Conservation (phyloP, 53 echinoderm and acorn worm genomes). For the Stichopus horrens region DNA sequence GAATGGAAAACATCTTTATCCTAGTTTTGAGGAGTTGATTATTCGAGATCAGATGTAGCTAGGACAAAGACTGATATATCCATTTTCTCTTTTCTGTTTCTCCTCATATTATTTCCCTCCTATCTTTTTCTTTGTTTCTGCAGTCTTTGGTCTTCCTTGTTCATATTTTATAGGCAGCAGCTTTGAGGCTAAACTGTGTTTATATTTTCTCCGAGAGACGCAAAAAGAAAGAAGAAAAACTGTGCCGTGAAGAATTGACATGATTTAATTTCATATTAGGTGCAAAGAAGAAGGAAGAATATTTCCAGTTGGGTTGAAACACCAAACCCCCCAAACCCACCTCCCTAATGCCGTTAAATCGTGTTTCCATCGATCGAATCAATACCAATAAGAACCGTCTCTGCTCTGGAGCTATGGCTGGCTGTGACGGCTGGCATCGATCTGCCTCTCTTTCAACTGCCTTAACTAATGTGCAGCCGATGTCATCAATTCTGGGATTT, state of each 20-base stretch:
- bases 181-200: background rate
- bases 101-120: no score
- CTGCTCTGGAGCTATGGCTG: background rate
- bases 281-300: slow-evolving; percentile 4
- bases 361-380: slow-evolving; percentile 30
- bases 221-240: background rate
- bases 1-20: no score
- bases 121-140: no score
- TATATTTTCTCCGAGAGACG: background rate
- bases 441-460: slow-evolving; percentile 15
- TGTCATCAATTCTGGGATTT: background rate
- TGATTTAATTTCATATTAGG: slow-evolving; percentile 19
- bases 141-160: no score
- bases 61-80: no score
- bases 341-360: slow-evolving; percentile 26
- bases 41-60: no score
- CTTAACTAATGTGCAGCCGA: slow-evolving; percentile 11
- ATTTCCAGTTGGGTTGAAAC: slow-evolving; percentile 19
- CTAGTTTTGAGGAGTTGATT: no score
- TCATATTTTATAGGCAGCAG: background rate
- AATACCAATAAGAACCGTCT: background rate
- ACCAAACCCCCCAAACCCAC: slow-evolving; percentile 17
- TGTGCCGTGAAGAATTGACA: background rate
- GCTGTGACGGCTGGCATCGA: slow-evolving; percentile 14
- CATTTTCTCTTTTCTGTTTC: no score